Base-by-base conservation (phyloP, 1,140 invertebrate genomes). In the Ridgeia piscesae region DNA sequence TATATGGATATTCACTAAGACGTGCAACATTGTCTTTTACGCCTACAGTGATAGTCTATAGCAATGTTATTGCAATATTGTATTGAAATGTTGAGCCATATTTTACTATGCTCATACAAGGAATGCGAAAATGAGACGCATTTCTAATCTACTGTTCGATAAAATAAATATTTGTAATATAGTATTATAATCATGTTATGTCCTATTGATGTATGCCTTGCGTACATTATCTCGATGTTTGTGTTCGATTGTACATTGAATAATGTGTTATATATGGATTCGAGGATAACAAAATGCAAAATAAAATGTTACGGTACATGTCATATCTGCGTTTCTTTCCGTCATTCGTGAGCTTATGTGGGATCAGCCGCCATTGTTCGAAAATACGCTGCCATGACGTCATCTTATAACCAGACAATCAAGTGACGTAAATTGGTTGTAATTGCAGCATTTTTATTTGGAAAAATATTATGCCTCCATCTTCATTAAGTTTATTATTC, bases 241-340 rank as follows among this genome's bases (percentile, higher is more conserved):
- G 58, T 21, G 58, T 77, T 31, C 58, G 58, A 31, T 77, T 77
- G 58, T 77, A 77, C 58, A 77, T 77, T 77, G 58, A 77, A 77
- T 77, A 77, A 77, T 77, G 58, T 77, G 58, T 77, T 77, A 77
- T 77, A 77, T 77, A 21, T 77, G 58, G 58, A 77, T 77, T 77
- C 58, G 58, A 77, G 58, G 58, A 77, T 77, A 77, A 77, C 27
- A 77, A n/a, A 77, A 77, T 77, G 27, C 58, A 77, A 77, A 77
- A 77, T 77, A 31, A n/a, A 77, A 77, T 77, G 14, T 77, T 77
- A 77, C 27, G 17, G 27, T 21, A 77, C 27, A 14, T 21, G 27
- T 77, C 17, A 77, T 77, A 4, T 17, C 11, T 4, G 27, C 27
- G 27, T 77, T 1, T 77, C 27, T 77, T 77, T 27, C 58, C 11